A percentile compares a stretch with the other conserved stretches of the same genome.
phyloP scores from a whole-genome alignment of 1,140 invertebrate genomes.

The Thaumetopoea pityocampa region DNA sequence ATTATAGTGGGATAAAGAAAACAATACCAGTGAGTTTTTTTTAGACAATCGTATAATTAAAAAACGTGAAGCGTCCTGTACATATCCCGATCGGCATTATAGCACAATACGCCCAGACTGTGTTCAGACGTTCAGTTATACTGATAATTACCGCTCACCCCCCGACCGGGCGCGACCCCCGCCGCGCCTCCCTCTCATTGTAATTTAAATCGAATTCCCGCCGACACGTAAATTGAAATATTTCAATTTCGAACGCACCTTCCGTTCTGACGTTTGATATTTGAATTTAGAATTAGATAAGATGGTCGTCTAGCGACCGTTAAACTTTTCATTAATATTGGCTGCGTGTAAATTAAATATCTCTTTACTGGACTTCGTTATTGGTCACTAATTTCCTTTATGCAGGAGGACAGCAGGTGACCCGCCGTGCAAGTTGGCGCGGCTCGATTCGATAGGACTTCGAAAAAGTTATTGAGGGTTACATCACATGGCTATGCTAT shows the following conservation, averaged over 20 bases:
- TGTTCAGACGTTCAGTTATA: slow-evolving; percentile 54
- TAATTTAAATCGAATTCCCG: slow-evolving; percentile 69
- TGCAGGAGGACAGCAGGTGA: no score
- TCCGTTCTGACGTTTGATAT: slow-evolving; percentile 31
- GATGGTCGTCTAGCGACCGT: slow-evolving; percentile 18
- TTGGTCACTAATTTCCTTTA: no score
- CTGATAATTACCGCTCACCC: slow-evolving; percentile 43
- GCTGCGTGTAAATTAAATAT: no score
- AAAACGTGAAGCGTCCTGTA: slow-evolving; percentile 22
- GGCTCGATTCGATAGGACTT: no score
- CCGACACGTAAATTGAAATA: slow-evolving; percentile 68
- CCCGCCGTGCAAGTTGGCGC: no score
- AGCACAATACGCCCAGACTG: slow-evolving; percentile 43
- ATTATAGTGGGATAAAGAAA: background rate
- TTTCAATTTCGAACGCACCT: slow-evolving; percentile 63
- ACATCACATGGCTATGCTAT: no score
- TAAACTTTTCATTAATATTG: no score
- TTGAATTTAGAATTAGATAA: slow-evolving; percentile 40
- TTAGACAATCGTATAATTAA: background rate
- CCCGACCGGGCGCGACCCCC: slow-evolving; percentile 13
- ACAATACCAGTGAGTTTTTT: background rate
- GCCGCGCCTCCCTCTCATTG: slow-evolving; percentile 40
- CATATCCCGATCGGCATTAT: slow-evolving; percentile 21
- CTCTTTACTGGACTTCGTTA: no score
- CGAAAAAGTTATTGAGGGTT: no score